Base-by-base conservation (phyloP, 2,113 vertebrate genomes). In the Sterna hirundo region DNA sequence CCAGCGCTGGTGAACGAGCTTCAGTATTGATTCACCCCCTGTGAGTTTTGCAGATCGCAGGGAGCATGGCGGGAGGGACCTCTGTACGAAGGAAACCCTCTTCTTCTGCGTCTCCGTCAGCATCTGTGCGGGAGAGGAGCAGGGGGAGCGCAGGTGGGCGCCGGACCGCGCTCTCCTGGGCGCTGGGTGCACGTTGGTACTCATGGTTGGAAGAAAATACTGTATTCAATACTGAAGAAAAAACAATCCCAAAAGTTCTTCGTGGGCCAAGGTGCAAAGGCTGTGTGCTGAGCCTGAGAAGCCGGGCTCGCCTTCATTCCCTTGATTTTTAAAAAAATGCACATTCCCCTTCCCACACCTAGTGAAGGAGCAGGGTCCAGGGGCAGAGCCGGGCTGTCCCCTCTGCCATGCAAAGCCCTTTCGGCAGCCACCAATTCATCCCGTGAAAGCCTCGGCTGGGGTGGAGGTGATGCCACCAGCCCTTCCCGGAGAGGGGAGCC, bases 21-120 rank as follows among this genome's bases (percentile, higher is more conserved):
- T 25, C 46, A 9, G 52, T 66, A 70, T 62, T 42, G 87, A 78
- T 58, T 54, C 32, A 29, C 3, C n/a, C 46, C 52, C 20, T 22
- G 69, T 42, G 64, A 77, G 26, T 46, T 40, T 3, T 68, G 47
- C 42, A 76, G 88, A 46, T 90, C 18, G 11, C 38, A 26, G n/a
- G 79, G 57, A 76, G n/a, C 32, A 11, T 2, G 34, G 75, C 13
- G 4, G 72, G 80, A 93, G 61, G 44, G 42, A 79, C 1, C 6
- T 0, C 6, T 46, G 27, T 4, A 8, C 0, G 0, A 47, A 78
- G 58, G 38, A 64, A 92, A 57, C 19, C 30, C 34, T 36, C n/a
- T 4, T 44, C 62, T 85, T 62, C 90, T 22, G 60, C 5, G 5
- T 34, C 54, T 57, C 15, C 58, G 29, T 65, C 34, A 29, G 36